Evolutionary conservation across 2,113 vertebrate genomes (phyloP).

Genomic region (Ovibos moschatus): DNA sequence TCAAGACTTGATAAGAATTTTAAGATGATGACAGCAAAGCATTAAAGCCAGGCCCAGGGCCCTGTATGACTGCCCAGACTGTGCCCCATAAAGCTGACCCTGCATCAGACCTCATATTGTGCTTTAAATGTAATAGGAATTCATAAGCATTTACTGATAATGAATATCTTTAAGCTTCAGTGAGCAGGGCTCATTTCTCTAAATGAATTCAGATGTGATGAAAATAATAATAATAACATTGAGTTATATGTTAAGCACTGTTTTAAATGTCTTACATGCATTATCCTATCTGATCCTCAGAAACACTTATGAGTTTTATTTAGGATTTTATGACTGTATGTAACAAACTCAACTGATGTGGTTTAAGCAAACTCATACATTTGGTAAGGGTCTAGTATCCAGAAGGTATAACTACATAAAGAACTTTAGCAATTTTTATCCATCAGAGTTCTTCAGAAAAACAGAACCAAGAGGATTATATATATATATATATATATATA

Average conservation of each 20-base stretch:
- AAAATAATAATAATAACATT: neutral
- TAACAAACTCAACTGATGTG: neutral
- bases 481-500: neutral
- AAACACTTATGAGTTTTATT: neutral
- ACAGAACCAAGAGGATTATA: neutral
- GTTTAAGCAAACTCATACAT: neutral
- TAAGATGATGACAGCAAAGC: neutral
- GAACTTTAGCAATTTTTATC: neutral
- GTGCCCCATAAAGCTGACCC: fast-evolving
- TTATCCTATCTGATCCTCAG: neutral
- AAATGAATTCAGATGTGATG: neutral
- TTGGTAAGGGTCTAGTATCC: neutral
- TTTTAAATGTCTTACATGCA: neutral
- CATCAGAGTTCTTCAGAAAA: neutral
- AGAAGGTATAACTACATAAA: neutral
- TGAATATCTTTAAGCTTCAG: neutral
- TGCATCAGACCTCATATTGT: neutral
- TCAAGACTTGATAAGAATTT: neutral
- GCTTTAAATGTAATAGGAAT: neutral
- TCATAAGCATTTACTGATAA: neutral
- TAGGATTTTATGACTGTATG: neutral
- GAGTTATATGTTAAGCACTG: neutral
- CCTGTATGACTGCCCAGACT: neutral
- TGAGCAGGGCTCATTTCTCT: neutral
- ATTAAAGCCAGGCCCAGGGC: neutral